Evolutionary conservation across 1,140 invertebrate genomes (phyloP).

Genomic region (Bombus balteatus): DNA sequence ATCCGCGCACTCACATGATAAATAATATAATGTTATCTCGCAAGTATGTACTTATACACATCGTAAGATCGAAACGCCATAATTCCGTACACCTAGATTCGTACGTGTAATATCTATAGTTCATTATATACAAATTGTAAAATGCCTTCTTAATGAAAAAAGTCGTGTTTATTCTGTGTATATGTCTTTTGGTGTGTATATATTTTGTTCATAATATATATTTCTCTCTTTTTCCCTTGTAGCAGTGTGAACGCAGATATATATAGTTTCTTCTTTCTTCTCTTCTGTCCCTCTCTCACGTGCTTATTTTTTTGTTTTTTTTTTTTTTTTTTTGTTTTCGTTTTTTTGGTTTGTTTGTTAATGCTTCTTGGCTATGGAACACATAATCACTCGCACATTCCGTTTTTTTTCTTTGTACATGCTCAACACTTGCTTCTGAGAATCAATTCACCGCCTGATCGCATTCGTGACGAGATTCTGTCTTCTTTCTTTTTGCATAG

Average conservation of each 20-base stretch:
- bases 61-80: conserved; percentile 69
- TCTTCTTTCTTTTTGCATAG: neutral
- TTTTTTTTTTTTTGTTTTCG: neutral
- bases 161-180: conserved; percentile 68
- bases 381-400: conserved; percentile 67
- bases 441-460: conserved; percentile 34
- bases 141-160: conserved; percentile 78
- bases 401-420: conserved; percentile 52
- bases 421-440: conserved; percentile 41
- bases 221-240: conserved; percentile 39
- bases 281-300: conserved; percentile 40
- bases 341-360: conserved; percentile 45
- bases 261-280: conserved; percentile 53
- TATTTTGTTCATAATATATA: conserved; percentile 60
- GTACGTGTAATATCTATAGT: conserved; percentile 72
- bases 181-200: conserved; percentile 65
- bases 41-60: conserved; percentile 64
- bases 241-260: conserved; percentile 49
- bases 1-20: conserved; percentile 56
- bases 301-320: conserved; percentile 30
- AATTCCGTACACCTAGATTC: conserved; percentile 70
- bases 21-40: conserved; percentile 61
- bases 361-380: conserved; percentile 63
- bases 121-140: conserved; percentile 81
- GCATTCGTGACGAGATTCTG: conserved; percentile 46